Percentiles rank a stretch among this genome's conserved stretches.
These are phyloP conservation scores for Cacoxenus indagator DNA, from an alignment of 2,888 invertebrate species.

Conservation along the genomic window DNA sequence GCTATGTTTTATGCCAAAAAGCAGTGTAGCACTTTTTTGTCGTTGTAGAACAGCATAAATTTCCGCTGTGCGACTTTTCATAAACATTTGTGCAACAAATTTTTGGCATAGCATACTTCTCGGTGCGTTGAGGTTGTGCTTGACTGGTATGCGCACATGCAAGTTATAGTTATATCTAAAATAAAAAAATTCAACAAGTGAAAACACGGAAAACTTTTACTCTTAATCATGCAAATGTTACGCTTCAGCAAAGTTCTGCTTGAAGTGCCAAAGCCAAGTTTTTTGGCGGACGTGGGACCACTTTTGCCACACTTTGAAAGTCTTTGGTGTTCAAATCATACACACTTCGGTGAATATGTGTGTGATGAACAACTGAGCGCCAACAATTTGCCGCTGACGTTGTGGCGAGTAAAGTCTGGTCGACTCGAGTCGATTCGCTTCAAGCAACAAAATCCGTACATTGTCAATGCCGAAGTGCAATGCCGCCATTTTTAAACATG, in stretches of 20 bases:
- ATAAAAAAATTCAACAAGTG: not conserved
- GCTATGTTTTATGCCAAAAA: not conserved
- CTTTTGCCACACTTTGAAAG: not conserved
- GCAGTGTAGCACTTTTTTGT: too few species aligned
- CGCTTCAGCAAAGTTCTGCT: not conserved
- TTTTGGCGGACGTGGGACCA: not conserved
- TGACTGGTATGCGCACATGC: too few species aligned
- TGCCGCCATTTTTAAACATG: not conserved
- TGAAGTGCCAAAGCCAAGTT: not conserved
- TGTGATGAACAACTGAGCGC: not conserved
- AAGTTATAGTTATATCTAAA: too few species aligned
- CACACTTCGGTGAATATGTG: not conserved
- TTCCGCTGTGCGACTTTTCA: not conserved
- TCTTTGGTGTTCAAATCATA: not conserved
- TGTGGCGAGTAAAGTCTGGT: not conserved
- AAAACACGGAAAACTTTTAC: not conserved
- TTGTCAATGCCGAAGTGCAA: not conserved
- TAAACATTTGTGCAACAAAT: not conserved
- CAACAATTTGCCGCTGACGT: not conserved
- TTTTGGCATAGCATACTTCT: not conserved
- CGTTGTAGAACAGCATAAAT: not conserved
- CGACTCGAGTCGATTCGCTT: not conserved
- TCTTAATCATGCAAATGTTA: not conserved
- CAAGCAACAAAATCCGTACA: not conserved
- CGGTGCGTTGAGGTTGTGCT: not conserved